Evolutionary conservation across 2,888 invertebrate genomes (phyloP).

Genomic region (Cheiracanthium punctorium): DNA sequence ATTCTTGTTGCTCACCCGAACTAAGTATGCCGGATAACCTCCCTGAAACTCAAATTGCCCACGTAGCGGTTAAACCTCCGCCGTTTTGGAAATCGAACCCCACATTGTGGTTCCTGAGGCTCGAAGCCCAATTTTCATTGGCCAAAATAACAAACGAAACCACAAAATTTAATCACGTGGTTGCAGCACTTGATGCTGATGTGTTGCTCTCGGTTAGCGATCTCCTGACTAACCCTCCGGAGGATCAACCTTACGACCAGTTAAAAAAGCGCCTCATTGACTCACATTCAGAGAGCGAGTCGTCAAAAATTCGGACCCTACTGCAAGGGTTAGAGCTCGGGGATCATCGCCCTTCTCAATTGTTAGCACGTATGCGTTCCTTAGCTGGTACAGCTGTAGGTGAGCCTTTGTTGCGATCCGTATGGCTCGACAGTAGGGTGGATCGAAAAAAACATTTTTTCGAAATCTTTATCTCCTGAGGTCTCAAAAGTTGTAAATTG

Average conservation of each 20-base stretch:
- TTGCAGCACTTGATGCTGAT: not conserved
- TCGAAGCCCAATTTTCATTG: not conserved
- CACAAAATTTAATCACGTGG: not conserved
- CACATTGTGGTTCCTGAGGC: not conserved
- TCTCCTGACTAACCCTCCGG: not conserved
- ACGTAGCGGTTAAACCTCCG: constrained; percentile 12
- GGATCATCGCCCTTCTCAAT: constrained; percentile 1
- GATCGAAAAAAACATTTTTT: no score
- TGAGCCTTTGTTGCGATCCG: not conserved
- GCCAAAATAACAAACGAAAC: no score
- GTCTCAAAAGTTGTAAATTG: no score
- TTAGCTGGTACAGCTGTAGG: not conserved
- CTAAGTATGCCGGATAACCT: no score
- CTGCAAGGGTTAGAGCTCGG: constrained; percentile 13
- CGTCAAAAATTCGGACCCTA: not conserved
- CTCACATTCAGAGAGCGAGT: not conserved
- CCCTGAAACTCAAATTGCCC: not conserved
- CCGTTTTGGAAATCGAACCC: constrained; percentile 12
- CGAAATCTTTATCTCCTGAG: no score
- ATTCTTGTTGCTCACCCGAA: no score
- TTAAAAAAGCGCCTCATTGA: not conserved
- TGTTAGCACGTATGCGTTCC: not conserved
- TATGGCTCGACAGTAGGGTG: no score
- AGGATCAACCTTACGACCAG: not conserved
- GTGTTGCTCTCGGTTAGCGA: not conserved